phyloP scores from a whole-genome alignment of 2,113 vertebrate species.

The Porphyrio hochstetteri region DNA sequence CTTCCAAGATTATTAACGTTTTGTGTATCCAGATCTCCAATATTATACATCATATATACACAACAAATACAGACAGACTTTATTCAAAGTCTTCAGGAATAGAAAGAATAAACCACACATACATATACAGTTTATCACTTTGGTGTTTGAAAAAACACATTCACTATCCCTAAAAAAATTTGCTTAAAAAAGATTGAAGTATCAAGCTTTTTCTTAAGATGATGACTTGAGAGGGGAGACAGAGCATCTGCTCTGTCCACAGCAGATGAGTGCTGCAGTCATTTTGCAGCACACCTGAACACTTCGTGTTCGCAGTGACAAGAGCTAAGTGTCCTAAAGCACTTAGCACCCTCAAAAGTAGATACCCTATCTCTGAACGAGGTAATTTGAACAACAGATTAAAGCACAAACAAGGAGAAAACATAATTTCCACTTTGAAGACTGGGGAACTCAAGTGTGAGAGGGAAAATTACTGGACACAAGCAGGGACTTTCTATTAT shows the following conservation, averaged over 20 bases:
- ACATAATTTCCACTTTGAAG: neutral
- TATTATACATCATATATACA: neutral
- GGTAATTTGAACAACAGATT: neutral
- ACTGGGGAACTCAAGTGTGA: neutral
- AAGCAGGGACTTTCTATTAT: neutral
- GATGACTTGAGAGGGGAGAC: neutral
- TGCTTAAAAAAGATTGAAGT: neutral
- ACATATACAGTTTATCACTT: neutral
- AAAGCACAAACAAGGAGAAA: neutral
- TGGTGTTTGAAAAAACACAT: neutral
- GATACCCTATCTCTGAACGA: neutral
- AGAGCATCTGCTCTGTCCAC: neutral
- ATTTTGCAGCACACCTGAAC: neutral
- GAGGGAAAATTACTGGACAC: neutral
- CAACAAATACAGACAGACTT: neutral
- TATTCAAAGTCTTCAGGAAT: neutral
- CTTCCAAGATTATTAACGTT: neutral
- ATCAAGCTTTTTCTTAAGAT: neutral
- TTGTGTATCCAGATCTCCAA: neutral
- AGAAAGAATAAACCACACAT: neutral
- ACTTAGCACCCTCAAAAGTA: neutral
- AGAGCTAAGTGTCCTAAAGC: neutral
- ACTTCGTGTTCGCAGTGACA: neutral
- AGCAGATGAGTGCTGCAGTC: neutral
- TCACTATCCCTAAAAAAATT: neutral